phyloP scores from a whole-genome alignment of 1,140 invertebrate genomes.

The Cepaea nemoralis region DNA sequence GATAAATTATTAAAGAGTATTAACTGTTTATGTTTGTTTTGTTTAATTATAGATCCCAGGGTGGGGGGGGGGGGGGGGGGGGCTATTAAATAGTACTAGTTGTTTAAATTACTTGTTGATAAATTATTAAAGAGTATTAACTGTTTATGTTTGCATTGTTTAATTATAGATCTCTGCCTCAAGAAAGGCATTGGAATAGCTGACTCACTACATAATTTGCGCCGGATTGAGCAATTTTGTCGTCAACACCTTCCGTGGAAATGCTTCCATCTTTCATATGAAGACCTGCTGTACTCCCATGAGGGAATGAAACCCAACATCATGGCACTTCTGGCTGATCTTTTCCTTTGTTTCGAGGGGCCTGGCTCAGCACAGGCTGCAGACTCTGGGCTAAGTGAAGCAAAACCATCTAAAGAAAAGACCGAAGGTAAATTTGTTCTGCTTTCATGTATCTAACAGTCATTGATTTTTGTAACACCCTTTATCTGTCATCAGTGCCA shows the following conservation, averaged over 20 bases:
- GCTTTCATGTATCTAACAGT: too few species aligned
- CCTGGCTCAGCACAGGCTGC: background rate
- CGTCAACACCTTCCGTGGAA: conserved; percentile 81
- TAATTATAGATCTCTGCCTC: conserved; percentile 74
- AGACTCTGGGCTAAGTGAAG: background rate
- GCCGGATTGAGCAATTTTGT: conserved; percentile 90
- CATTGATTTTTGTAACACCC: too few species aligned
- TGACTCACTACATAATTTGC: conserved; percentile 94
- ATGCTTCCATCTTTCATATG: conserved; percentile 90
- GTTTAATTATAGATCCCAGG: too few species aligned
- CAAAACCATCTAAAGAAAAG: background rate
- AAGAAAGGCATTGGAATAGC: conserved; percentile 76
- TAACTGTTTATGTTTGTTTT: too few species aligned
- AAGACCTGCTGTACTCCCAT: conserved; percentile 95
- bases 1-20: too few species aligned
- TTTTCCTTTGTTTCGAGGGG: conserved; percentile 91
- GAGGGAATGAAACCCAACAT: conserved; percentile 84
- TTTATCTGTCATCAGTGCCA: too few species aligned
- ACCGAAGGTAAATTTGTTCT: background rate
- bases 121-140: too few species aligned
- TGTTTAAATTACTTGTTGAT: too few species aligned
- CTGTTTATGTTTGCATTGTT: conserved; percentile 60
- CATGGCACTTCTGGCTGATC: conserved; percentile 92
- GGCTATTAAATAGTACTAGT: too few species aligned
- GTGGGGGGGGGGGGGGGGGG: too few species aligned